A percentile compares a stretch with the other conserved stretches of the same genome.
phyloP scores from a whole-genome alignment of 2,113 vertebrate species.

The Stigmatopora nigra region DNA sequence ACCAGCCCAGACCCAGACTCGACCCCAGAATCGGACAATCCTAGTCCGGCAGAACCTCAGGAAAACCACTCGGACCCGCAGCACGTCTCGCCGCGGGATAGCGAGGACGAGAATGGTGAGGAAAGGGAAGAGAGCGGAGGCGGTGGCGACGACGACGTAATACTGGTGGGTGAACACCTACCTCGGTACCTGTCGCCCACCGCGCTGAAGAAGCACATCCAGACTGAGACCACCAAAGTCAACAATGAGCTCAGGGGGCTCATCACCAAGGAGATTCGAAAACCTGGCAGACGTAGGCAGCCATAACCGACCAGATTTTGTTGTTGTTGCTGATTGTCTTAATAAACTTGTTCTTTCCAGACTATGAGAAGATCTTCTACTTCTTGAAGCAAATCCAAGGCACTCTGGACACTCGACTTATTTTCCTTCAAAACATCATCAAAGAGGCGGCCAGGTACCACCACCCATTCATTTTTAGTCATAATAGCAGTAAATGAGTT shows the following conservation, averaged over 20 bases:
- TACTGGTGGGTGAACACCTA: conserved; percentile 44
- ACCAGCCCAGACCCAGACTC: conserved; percentile 51
- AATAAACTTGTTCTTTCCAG: conserved; percentile 57
- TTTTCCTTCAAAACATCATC: conserved; percentile 93
- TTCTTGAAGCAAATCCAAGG: conserved; percentile 93
- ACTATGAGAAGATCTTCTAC: conserved; percentile 91
- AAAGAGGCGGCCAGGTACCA: conserved; percentile 90
- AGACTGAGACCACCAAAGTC: conserved; percentile 77
- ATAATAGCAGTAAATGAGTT: background rate
- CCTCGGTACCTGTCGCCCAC: conserved; percentile 68
- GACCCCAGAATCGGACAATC: conserved; percentile 38
- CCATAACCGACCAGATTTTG: background rate
- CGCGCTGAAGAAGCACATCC: conserved; percentile 75
- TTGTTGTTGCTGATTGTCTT: background rate
- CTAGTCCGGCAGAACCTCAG: conserved; percentile 24
- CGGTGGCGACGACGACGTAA: conserved; percentile 38
- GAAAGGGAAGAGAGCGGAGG: conserved; percentile 58
- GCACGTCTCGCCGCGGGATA: conserved; percentile 13
- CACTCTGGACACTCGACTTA: conserved; percentile 82
- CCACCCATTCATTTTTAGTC: too few species aligned
- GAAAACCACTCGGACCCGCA: conserved; percentile 49
- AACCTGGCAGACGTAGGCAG: conserved; percentile 88
- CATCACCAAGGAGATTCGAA: conserved; percentile 92
- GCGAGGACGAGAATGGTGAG: conserved; percentile 62
- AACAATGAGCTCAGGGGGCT: conserved; percentile 83